phyloP scores from a whole-genome alignment of 2,797 vertebrate species.

The Pipistrellus pipistrellus region DNA sequence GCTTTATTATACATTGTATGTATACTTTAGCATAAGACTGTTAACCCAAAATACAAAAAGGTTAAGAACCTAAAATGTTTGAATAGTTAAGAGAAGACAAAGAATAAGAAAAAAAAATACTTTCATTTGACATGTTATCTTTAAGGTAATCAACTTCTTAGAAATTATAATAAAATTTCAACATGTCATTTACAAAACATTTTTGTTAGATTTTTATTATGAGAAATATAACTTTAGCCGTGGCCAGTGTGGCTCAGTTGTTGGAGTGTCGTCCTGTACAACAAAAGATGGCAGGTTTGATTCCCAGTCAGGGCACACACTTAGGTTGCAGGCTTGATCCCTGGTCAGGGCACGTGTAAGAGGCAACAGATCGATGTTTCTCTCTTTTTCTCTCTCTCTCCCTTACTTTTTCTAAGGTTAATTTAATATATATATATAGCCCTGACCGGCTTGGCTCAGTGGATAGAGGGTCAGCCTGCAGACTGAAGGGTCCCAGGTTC shows the following conservation, averaged over 20 bases:
- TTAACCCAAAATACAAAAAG: not conserved
- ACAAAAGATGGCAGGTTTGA: not conserved
- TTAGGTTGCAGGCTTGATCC: too few relatives aligned
- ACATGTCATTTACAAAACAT: not conserved
- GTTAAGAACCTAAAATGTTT: slow-evolving; percentile 15
- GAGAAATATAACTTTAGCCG: slow-evolving; percentile 30
- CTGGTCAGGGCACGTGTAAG: too few relatives aligned
- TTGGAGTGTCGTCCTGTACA: not conserved
- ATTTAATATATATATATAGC: too few relatives aligned
- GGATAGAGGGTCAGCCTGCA: too few relatives aligned
- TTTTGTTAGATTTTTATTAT: slow-evolving; percentile 47
- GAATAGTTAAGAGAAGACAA: slow-evolving; percentile 25
- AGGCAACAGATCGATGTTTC: too few relatives aligned
- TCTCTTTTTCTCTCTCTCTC: too few relatives aligned
- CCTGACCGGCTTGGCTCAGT: too few relatives aligned
- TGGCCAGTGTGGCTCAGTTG: not conserved
- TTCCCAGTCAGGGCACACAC: not conserved
- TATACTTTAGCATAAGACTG: not conserved
- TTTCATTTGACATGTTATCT: slow-evolving; percentile 32
- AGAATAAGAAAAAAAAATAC: not conserved
- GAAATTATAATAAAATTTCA: slow-evolving; percentile 16
- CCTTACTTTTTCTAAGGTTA: too few relatives aligned
- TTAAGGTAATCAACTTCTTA: not conserved
- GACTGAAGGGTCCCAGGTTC: too few relatives aligned
- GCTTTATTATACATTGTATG: not conserved